phyloP scores from a whole-genome alignment of 2,888 invertebrate species.

The Adineta ricciae region DNA sequence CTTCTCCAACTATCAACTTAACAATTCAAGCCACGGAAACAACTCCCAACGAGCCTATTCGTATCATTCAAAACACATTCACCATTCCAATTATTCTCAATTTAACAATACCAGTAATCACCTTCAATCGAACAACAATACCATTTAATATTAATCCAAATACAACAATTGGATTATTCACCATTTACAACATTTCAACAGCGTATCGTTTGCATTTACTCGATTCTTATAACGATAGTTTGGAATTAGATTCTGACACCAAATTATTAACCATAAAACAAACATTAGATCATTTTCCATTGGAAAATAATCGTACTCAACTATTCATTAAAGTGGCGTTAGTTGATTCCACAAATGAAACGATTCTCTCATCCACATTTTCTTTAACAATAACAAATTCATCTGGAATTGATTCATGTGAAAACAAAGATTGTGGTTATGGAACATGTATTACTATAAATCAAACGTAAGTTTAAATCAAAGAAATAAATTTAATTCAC shows the following conservation, averaged over 20 bases:
- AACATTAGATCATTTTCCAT: not conserved
- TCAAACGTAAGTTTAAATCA: not conserved
- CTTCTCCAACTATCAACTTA: not conserved
- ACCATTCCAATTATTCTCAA: not conserved
- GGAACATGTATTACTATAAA: not conserved
- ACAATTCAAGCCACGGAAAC: not conserved
- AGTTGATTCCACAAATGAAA: not conserved
- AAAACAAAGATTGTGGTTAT: not conserved
- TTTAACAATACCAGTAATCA: not conserved
- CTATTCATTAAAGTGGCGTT: not conserved
- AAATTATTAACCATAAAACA: not conserved
- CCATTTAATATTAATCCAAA: not conserved
- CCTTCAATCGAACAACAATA: not conserved
- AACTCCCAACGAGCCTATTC: not conserved
- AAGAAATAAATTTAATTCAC: too few species aligned
- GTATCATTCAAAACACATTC: not conserved
- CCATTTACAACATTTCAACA: not conserved
- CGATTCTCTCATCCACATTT: not conserved
- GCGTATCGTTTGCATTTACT: not conserved
- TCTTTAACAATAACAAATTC: not conserved
- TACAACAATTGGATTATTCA: not conserved
- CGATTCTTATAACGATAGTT: not conserved
- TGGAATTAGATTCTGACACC: not conserved
- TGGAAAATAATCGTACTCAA: not conserved
- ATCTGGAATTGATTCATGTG: not conserved